These are phyloP conservation scores for Coelogynopora nodosa DNA, from an alignment of 2,888 invertebrate species.

Conservation along the genomic window DNA sequence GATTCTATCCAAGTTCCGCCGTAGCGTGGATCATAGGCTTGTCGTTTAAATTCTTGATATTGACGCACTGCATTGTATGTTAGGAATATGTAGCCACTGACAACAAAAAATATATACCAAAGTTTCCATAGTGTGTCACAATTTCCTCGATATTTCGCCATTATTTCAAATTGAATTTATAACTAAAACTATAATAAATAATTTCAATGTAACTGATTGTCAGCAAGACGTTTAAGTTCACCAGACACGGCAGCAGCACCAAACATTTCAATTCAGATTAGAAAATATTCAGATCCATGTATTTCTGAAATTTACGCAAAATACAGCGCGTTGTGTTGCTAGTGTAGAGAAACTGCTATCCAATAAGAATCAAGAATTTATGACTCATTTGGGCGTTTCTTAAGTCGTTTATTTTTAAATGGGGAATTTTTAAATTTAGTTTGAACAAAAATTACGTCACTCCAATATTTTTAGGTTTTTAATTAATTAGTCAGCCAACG, in stretches of 20 bases:
- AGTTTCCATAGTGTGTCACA: conserved; percentile 39
- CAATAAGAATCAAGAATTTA: background rate
- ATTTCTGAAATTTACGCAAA: too few species aligned
- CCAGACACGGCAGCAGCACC: too few species aligned
- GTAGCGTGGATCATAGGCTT: conserved; percentile 38
- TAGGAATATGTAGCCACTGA: background rate
- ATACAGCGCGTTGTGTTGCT: too few species aligned
- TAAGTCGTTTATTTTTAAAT: background rate
- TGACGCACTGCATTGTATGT: conserved; percentile 22
- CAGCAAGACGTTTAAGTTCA: too few species aligned
- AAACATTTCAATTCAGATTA: too few species aligned
- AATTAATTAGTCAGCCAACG: too few species aligned
- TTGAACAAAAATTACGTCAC: too few species aligned
- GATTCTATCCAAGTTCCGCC: conserved; percentile 15
- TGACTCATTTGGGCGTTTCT: background rate
- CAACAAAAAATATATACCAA: conserved; percentile 36
- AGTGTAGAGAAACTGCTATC: too few species aligned
- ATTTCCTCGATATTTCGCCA: background rate
- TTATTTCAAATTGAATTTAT: background rate
- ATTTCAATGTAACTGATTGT: background rate
- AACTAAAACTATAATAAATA: background rate
- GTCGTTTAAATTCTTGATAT: conserved; percentile 34
- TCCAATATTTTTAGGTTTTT: too few species aligned
- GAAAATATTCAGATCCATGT: too few species aligned
- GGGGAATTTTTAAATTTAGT: background rate